Evolutionary conservation across 1,140 invertebrate species (phyloP).

Genomic region (Ooceraea biroi): DNA sequence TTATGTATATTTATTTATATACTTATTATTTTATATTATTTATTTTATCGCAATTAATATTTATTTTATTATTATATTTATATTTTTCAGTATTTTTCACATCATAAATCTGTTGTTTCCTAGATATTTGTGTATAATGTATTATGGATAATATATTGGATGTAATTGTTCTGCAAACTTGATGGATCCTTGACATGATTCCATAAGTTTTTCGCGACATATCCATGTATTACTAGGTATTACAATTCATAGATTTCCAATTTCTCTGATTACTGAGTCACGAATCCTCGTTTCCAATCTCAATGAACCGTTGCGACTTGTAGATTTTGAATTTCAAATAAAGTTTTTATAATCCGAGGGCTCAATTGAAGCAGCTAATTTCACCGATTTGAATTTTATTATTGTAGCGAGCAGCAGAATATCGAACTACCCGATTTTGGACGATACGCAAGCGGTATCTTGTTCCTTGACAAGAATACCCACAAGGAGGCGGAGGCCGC

Average conservation of each 20-base stretch:
- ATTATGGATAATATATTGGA: too few relatives aligned
- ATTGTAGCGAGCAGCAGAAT: conserved; percentile 89
- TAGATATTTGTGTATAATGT: not conserved
- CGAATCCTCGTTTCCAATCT: conserved; percentile 4
- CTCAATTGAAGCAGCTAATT: not conserved
- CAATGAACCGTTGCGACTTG: not conserved
- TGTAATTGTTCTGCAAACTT: not conserved
- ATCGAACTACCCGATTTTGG: conserved; percentile 94
- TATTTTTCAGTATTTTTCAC: not conserved
- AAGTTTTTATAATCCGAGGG: not conserved
- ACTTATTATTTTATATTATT: too few relatives aligned
- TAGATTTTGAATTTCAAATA: not conserved
- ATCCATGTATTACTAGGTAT: conserved; percentile 8
- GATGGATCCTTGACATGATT: conserved; percentile 22
- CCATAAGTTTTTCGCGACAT: not conserved
- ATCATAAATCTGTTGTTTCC: not conserved
- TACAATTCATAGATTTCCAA: not conserved
- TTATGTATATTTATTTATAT: too few relatives aligned
- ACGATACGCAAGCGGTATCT: conserved; percentile 97
- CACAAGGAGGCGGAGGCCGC: conserved; percentile 93
- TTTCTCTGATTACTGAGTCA: not conserved
- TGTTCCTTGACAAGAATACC: conserved; percentile 95
- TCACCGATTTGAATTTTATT: conserved; percentile 5
- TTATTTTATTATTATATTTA: too few relatives aligned
- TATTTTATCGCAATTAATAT: too few relatives aligned